phyloP scores from a whole-genome alignment of 2,797 vertebrate genomes.

The Siniperca obscura region DNA sequence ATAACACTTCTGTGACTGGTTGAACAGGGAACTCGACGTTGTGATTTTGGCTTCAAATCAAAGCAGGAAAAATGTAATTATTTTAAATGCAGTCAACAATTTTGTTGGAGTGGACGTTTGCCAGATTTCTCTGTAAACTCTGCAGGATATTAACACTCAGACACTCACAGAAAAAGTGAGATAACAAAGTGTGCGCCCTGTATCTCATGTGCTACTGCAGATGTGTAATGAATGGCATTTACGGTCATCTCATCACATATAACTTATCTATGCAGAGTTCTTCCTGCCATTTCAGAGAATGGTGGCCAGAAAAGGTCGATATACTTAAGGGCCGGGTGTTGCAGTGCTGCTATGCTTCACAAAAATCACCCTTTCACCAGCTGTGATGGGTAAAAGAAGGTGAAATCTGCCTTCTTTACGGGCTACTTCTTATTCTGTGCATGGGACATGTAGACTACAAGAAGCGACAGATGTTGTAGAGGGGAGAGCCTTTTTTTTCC shows the following conservation, averaged over 20 bases:
- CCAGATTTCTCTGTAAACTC: conserved; percentile 51
- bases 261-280: neutral
- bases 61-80: conserved; percentile 61
- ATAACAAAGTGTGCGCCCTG: conserved; percentile 30
- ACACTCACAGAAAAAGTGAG: conserved; percentile 10
- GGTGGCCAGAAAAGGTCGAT: neutral
- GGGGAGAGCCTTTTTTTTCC: conserved; percentile 29
- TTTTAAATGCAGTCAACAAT: conserved; percentile 69
- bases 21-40: conserved; percentile 56
- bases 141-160: conserved; percentile 47
- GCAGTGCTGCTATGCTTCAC: conserved; percentile 24
- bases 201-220: conserved; percentile 53
- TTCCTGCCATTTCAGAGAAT: neutral
- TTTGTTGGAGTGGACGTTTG: conserved; percentile 53
- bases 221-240: conserved; percentile 49
- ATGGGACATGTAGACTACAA: conserved; percentile 35
- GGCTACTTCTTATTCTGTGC: conserved; percentile 32
- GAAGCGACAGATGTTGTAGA: conserved; percentile 56
- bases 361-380: conserved; percentile 4
- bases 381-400: conserved; percentile 40
- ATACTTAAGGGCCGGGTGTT: conserved; percentile 18
- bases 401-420: conserved; percentile 49
- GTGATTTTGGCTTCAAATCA: conserved; percentile 62
- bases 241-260: neutral
- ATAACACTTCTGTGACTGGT: conserved; percentile 63